Conservation (phyloP, 2,113 vertebrate genomes). For the Morone saxatilis region DNA sequence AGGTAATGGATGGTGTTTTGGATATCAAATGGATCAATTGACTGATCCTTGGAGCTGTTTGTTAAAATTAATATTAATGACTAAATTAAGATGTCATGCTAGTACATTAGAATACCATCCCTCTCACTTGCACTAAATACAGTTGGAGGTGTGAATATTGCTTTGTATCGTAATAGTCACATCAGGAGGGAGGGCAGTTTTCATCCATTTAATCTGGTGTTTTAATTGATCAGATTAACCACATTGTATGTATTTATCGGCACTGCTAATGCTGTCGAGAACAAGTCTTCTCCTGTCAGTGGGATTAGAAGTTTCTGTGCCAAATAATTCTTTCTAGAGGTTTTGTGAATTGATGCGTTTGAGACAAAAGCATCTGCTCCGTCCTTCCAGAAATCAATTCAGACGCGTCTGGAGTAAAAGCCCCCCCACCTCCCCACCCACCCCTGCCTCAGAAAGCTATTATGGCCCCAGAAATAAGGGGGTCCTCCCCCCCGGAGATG, state of each 20-base stretch:
- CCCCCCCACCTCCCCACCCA: background rate
- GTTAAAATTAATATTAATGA: too few species aligned
- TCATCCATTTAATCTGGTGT: background rate
- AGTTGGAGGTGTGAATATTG: background rate
- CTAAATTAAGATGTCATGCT: background rate
- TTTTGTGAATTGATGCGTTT: conserved; percentile 9
- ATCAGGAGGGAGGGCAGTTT: background rate
- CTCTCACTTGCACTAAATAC: background rate
- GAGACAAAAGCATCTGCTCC: conserved; percentile 57
- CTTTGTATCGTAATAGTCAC: background rate
- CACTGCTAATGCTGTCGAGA: background rate
- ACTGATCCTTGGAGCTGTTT: background rate
- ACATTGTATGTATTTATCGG: background rate
- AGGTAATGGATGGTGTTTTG: too few species aligned
- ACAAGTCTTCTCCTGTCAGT: background rate
- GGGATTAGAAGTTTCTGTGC: background rate
- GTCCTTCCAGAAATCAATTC: conserved; percentile 62
- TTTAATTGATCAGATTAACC: background rate
- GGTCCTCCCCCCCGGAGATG: conserved; percentile 58
- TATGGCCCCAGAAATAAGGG: conserved; percentile 55
- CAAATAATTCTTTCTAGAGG: background rate
- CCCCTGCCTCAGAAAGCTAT: conserved; percentile 46
- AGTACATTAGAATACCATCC: background rate
- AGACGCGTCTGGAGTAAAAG: conserved; percentile 52
- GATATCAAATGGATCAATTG: background rate